Evolutionary conservation across 2,888 invertebrate genomes (phyloP), one percentile per base, ranked within the genome.

Genomic region (Pyralis farinalis): DNA sequence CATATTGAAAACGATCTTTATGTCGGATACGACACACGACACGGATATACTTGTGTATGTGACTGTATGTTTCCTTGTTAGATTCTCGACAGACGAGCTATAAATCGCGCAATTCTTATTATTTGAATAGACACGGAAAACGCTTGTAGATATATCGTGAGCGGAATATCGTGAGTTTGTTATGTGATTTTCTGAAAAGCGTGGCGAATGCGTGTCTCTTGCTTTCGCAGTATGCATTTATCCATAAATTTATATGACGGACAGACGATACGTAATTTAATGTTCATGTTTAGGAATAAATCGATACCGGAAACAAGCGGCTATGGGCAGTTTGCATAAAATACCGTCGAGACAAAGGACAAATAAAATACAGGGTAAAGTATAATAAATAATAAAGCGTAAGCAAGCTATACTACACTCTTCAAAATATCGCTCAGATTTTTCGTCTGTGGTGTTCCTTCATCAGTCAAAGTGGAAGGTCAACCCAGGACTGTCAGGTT

Each of bases 1-100:
- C 57, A 27, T 36, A 34, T 10, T 30, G 39, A 58, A 61, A 69
- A 69, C 63, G 52, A 51, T 55, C 53, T 64, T 65, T 70, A 64
- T 58, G 49, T 48, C 45, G 40, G 44, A 57, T 48, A 50, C 48
- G 44, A 41, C 44, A 44, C 50, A 50, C 48, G 44, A 41, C 44
- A 44, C 50, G 47, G 50, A 51, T 46, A 37, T 42, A 42, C 12
- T 22, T 9, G 10, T 45, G 50, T 42, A 47, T 36, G 6, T 40
- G 39, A 34, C 43, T 40, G 39, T 10, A 28, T 21, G 33, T 42
- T 49, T 46, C 44, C 49, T 44, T 40, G 55, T 48, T 49, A 40
- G 42, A 51, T 49, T 34, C 46, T 37, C 40, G 32, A 48, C 49
- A 12, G 12, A 12, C 12, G 12, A 12, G 12, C 11, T 1, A 31